phyloP scores from a whole-genome alignment of 2,797 vertebrate species.

The Gymnopithys bicolor region DNA sequence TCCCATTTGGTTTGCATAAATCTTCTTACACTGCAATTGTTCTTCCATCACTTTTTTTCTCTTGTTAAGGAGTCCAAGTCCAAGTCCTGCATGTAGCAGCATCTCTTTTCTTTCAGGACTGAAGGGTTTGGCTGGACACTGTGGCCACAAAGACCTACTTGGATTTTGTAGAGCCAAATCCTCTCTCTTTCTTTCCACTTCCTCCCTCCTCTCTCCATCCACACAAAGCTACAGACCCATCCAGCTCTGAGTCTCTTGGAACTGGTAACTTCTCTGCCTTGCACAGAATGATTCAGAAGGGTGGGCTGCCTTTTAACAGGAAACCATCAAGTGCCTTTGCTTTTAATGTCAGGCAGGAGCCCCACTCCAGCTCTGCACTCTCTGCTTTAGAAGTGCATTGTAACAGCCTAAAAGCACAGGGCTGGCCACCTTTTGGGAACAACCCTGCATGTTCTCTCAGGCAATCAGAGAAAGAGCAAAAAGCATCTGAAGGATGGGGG shows the following conservation, averaged over 20 bases:
- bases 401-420: not conserved
- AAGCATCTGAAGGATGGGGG: not conserved
- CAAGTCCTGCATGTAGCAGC: not conserved
- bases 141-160: not conserved
- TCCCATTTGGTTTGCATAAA: not conserved
- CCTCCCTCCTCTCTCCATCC: not conserved
- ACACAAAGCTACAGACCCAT: not conserved
- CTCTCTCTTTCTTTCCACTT: not conserved
- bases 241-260: not conserved
- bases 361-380: not conserved
- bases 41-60: not conserved
- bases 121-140: not conserved
- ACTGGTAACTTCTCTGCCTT: not conserved
- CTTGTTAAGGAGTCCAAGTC: not conserved
- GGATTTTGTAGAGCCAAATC: not conserved
- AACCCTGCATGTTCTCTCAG: not conserved
- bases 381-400: not conserved
- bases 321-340: not conserved
- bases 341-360: not conserved
- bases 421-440: not conserved
- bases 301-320: not conserved
- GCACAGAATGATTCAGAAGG: not conserved
- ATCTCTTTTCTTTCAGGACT: not conserved
- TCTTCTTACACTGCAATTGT: not conserved
- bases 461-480: not conserved